Base-by-base conservation (phyloP, 2,797 vertebrate genomes). In the Brachyrhaphis roseni region DNA sequence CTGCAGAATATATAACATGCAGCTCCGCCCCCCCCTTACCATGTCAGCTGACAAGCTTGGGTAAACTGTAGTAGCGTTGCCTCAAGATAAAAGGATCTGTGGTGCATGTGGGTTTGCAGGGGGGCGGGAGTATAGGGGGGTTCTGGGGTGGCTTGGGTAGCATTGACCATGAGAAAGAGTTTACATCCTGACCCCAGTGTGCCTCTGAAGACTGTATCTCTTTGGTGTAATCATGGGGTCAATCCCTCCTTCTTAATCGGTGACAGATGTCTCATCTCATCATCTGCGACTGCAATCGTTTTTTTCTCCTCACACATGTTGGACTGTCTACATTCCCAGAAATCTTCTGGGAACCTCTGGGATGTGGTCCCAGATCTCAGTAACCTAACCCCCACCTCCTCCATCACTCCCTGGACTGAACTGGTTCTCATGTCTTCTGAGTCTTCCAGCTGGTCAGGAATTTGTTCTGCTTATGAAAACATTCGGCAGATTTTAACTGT, bases 331-430 rank as follows among this genome's bases (percentile, higher is more conserved):
- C 87, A 86, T 91, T 92, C 83, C 86, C 86, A 89, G 77, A 87
- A 91, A 85, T 86, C 85, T 89, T 92, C 78, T 8, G 77, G 88
- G 89, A 91, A 88, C 83, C 78, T 86, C 83, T 88, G 91, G 92
- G 92, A 94, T 79, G 68, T n/a, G 8, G 77, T 90, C 94, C 92
- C 90, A 94, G 91, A 86, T 89, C 84, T 82, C 28, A 39, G 83
- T 85, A 89, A 92, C 84, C 57, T 78, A 87, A 18, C 2, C 7
- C 20, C 49, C 26, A 26, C 91, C 84, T 10, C 23, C 51, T 53
- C 23, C 92, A 82, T 81, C 86, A 36, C 85, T 84, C 87, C 82
- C 75, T 72, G 1, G 18, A 80, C 84, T 26, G 18, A 90, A 75
- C 79, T 86, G 85, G 77, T 68, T 80, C 79, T 80, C 78, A 53